Evolutionary conservation across 1,140 invertebrate genomes (phyloP).

Genomic region (Magallana ariakensis): DNA sequence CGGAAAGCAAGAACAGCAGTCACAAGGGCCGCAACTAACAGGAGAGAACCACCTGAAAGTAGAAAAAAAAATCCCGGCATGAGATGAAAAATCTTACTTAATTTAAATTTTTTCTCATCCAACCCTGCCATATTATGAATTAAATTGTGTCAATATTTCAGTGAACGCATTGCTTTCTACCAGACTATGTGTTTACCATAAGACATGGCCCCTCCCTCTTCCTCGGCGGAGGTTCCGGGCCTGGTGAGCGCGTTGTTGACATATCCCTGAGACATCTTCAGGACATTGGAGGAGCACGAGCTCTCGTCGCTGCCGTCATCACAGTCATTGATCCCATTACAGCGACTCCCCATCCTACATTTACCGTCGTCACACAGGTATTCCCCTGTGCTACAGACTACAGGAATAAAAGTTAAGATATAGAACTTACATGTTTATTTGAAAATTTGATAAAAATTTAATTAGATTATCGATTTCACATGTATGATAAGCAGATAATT

Average conservation of each 20-base stretch:
- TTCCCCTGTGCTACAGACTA: conserved; percentile 1
- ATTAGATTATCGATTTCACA: too few species aligned
- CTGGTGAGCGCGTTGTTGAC: background rate
- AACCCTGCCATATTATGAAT: too few species aligned
- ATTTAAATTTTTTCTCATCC: too few species aligned
- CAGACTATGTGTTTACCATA: background rate
- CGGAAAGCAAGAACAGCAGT: background rate
- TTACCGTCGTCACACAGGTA: conserved; percentile 27
- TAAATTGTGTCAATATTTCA: too few species aligned
- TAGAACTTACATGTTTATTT: too few species aligned
- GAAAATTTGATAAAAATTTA: too few species aligned
- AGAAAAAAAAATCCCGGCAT: background rate
- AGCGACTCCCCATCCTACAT: conserved; percentile 9
- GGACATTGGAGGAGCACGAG: background rate
- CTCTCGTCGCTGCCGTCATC: conserved; percentile 31
- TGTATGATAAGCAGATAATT: too few species aligned
- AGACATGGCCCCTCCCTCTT: background rate
- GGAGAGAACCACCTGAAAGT: background rate
- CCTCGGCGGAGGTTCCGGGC: background rate
- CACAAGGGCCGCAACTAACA: background rate
- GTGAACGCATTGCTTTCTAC: too few species aligned
- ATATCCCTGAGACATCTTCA: conserved; percentile 21
- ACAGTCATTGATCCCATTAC: conserved; percentile 21
- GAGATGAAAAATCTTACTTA: too few species aligned
- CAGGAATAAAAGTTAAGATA: too few species aligned